Evolutionary conservation across 2,797 vertebrate genomes (phyloP).

Genomic region (Anomalospiza imberbis): DNA sequence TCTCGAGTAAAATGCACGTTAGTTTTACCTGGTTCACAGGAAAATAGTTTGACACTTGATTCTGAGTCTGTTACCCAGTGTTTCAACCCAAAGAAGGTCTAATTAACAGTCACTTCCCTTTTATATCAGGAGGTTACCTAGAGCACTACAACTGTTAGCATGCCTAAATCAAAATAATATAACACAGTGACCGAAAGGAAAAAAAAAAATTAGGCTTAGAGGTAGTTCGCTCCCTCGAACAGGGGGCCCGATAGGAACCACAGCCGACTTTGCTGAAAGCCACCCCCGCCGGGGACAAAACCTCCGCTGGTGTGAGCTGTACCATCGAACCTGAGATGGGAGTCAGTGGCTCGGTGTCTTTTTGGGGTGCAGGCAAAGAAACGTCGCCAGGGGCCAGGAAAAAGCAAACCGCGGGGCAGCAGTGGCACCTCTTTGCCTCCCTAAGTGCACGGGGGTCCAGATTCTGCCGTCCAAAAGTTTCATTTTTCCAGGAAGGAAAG

Average conservation of each 20-base stretch:
- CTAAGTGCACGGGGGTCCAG: neutral
- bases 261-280: neutral
- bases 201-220: rapidly evolving
- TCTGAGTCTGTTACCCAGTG: neutral
- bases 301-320: neutral
- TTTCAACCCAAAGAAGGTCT: neutral
- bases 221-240: neutral
- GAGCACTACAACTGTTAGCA: neutral
- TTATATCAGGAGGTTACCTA: neutral
- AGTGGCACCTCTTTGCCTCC: neutral
- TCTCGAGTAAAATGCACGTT: neutral
- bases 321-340: neutral
- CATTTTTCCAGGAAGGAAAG: neutral
- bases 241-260: neutral
- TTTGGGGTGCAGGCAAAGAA: neutral
- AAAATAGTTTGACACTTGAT: neutral
- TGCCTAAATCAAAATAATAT: neutral
- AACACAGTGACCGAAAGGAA: neutral
- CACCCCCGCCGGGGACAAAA: neutral
- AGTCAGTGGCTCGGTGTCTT: neutral
- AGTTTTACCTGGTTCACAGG: neutral
- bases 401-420: neutral
- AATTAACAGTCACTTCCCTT: neutral
- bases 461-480: neutral
- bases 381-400: neutral